Evolutionary conservation across 64 coral and sea anemone genomes (phyloP), one percentile per base, ranked within the genome.

Genomic region (Catalaphyllia jardinei): DNA sequence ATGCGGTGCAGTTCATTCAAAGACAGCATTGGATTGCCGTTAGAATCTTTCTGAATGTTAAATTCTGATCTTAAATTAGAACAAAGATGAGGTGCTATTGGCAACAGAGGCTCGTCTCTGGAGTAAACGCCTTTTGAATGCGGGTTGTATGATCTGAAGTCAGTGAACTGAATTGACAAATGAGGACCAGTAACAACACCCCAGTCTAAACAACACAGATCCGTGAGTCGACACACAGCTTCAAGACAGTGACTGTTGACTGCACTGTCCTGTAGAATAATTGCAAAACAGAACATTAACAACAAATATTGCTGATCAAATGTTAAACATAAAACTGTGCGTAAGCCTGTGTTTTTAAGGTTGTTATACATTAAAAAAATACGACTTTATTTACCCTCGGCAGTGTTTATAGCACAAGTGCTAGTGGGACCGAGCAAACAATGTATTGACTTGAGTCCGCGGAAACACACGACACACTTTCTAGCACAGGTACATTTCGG

Each of bases 121-220:
- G 90, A 87, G 38, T 87, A n/a, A 4, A 69, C 33, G 15, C 77
- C 83, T 60, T 75, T 86, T 50, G 55, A 65, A 25, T 71, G 82
- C 24, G 85, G 29, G 39, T 87, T 77, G 55, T 29, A 77, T n/a
- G 83, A 78, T 19, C 31, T 49, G 18, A 28, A 63, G 12, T 54
- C 75, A 61, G 74, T 69, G 38, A 46, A 46, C 42, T 65, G 65
- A 28, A 79, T 72, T 11, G 60, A 75, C 20, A 46, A 29, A 29
- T 87, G 60, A 52, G 75, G 75, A 60, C 27, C 83, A 2, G 74
- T 87, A 28, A 92, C 14, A 4, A 92, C 90, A 27, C 90, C 90
- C 90, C 90, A 92, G 73, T 92, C 90, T 17, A 92, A 87, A 29
- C 74, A 92, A 16, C 60, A 76, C 62, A 92, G 60, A 22, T 79